phyloP scores from a whole-genome alignment of 1,140 invertebrate genomes.

The Drosophila parvula region DNA sequence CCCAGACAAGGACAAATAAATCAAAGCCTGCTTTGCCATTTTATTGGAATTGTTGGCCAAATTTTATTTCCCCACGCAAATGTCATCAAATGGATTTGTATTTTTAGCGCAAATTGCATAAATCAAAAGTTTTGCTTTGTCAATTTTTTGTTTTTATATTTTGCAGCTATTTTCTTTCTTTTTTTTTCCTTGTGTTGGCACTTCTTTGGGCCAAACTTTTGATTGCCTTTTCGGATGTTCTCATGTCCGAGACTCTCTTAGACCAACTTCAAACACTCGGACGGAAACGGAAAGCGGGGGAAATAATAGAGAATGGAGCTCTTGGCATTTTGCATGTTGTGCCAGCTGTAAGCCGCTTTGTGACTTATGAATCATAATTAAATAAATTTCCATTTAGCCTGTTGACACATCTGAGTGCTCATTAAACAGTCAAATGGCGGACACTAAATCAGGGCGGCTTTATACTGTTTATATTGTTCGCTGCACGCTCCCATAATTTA shows the following conservation, averaged over 20 bases:
- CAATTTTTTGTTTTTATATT: slow-evolving; percentile 34
- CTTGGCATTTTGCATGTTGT: slow-evolving; percentile 43
- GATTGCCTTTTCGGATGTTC: slow-evolving; percentile 69
- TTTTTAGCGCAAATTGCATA: slow-evolving; percentile 79
- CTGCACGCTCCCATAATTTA: slow-evolving; percentile 70
- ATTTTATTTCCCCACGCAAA: slow-evolving; percentile 64
- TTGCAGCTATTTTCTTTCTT: slow-evolving; percentile 1
- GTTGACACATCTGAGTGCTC: slow-evolving; percentile 82
- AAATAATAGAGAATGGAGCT: slow-evolving; percentile 3
- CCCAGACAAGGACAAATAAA: slow-evolving; percentile 45
- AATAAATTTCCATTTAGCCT: slow-evolving; percentile 79
- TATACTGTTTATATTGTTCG: slow-evolving; percentile 50
- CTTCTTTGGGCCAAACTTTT: slow-evolving; percentile 66
- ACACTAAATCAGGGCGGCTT: slow-evolving; percentile 71
- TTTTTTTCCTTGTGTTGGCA: slow-evolving; percentile 5
- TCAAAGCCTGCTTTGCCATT: slow-evolving; percentile 66
- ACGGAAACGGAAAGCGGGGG: background rate
- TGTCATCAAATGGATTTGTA: slow-evolving; percentile 81
- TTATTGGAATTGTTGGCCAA: slow-evolving; percentile 80
- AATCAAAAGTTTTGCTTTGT: slow-evolving; percentile 73
- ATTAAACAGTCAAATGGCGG: slow-evolving; percentile 77
- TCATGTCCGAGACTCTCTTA: slow-evolving; percentile 19
- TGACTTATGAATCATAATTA: slow-evolving; percentile 72
- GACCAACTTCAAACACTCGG: slow-evolving; percentile 25
- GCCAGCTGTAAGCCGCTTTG: slow-evolving; percentile 45